These are phyloP conservation scores for Cecidostiba fungosa DNA, from an alignment of 2,888 invertebrate species.

Conservation along the genomic window DNA sequence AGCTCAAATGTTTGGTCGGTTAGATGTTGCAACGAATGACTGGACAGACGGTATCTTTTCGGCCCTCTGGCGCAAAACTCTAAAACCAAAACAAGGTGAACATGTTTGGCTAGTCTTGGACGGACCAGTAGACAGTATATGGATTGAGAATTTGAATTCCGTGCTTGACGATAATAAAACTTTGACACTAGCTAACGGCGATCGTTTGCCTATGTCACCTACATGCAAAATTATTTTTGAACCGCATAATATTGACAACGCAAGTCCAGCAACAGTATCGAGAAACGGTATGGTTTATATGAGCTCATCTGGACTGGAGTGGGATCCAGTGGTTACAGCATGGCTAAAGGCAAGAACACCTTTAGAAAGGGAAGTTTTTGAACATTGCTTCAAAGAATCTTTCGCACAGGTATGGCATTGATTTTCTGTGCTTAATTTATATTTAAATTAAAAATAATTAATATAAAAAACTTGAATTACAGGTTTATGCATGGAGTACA, in stretches of 20 bases:
- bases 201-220: conserved; percentile 95
- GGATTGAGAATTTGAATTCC: conserved; percentile 99
- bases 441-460: conserved; percentile 72
- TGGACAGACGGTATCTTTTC: conserved; percentile 99
- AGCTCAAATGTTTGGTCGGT: conserved; percentile 97
- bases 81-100: conserved; percentile 92
- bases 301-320: conserved; percentile 97
- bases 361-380: conserved; percentile 82
- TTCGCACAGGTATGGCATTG: conserved; percentile 83
- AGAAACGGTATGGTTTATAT: conserved; percentile 97
- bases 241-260: conserved; percentile 98
- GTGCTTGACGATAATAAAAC: conserved; percentile 98
- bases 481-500: conserved; percentile 90
- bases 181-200: conserved; percentile 96
- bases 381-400: conserved; percentile 81
- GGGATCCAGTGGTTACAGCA: conserved; percentile 93
- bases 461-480: conserved; percentile 82
- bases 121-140: conserved; percentile 98
- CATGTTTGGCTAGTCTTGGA: conserved; percentile 97
- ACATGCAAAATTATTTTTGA: conserved; percentile 98
- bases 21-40: conserved; percentile 98
- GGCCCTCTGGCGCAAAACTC: conserved; percentile 96
- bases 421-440: not conserved
- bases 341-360: conserved; percentile 88
- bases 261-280: conserved; percentile 98